A percentile compares a stretch with the other conserved stretches of the same genome.
Conservation (phyloP, 1,140 invertebrate genomes). For the Saccostrea glomerata region DNA sequence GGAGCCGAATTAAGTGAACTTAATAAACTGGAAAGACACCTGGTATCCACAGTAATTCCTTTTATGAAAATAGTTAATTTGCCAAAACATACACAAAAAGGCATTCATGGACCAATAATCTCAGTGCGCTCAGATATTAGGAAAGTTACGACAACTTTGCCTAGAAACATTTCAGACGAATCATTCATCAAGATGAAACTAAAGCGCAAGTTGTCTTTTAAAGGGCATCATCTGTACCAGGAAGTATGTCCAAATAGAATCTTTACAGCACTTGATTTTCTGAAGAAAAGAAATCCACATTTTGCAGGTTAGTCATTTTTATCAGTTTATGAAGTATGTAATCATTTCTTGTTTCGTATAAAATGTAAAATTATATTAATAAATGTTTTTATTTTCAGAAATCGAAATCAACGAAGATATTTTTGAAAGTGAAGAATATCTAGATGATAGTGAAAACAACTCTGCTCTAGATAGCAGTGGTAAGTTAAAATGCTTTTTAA, state of each 20-base stretch:
- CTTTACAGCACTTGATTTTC: conserved; percentile 41
- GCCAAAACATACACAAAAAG: conserved; percentile 40
- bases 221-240: conserved; percentile 42
- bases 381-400: neutral
- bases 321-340: conserved; percentile 1
- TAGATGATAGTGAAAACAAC: neutral
- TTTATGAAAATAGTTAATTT: conserved; percentile 49
- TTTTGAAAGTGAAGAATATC: neutral
- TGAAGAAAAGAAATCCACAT: conserved; percentile 39
- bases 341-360: neutral
- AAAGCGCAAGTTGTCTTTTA: conserved; percentile 40
- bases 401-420: conserved; percentile 7
- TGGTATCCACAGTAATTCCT: conserved; percentile 37
- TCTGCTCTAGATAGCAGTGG: neutral
- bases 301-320: conserved; percentile 37
- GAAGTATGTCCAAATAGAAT: conserved; percentile 34
- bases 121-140: conserved; percentile 33
- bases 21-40: conserved; percentile 31
- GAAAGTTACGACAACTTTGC: conserved; percentile 30
- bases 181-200: conserved; percentile 43
- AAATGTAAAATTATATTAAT: neutral
- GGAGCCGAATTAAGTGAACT: conserved; percentile 40
- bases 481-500: neutral
- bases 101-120: conserved; percentile 34
- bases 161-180: conserved; percentile 32